These are phyloP conservation scores for Choloepus hoffmanni DNA, from an alignment of 2,113 vertebrate genomes.

Conservation along the genomic window DNA sequence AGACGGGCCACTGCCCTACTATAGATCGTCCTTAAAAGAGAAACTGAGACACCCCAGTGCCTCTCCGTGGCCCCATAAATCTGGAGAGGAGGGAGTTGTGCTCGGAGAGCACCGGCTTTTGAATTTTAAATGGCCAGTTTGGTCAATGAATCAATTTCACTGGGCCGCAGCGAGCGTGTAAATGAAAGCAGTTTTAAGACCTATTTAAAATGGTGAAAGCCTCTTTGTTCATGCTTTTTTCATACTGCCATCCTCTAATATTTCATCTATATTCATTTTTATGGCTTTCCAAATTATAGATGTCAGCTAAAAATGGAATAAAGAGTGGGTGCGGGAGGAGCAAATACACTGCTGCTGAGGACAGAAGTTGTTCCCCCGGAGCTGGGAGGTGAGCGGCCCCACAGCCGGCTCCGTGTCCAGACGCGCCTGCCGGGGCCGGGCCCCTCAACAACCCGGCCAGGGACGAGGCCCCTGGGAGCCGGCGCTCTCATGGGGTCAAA, in stretches of 20 bases:
- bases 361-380: rapidly evolving
- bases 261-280: slow-evolving; percentile 72
- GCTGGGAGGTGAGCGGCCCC: rapidly evolving
- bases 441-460: rapidly evolving
- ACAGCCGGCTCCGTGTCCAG: too few relatives aligned
- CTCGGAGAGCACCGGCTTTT: slow-evolving; percentile 49
- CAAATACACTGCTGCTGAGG: rapidly evolving
- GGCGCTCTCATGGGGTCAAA: rapidly evolving
- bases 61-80: slow-evolving; percentile 50
- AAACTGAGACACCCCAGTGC: slow-evolving; percentile 10
- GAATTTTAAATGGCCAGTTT: slow-evolving; percentile 79
- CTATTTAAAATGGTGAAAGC: slow-evolving; percentile 33
- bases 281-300: slow-evolving; percentile 67
- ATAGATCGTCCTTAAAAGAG: slow-evolving; percentile 64
- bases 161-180: not conserved
- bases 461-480: rapidly evolving
- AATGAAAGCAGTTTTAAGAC: slow-evolving; percentile 52
- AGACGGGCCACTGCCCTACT: slow-evolving; percentile 46
- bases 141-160: slow-evolving; percentile 74
- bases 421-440: rapidly evolving
- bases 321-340: not conserved
- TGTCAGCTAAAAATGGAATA: slow-evolving; percentile 29
- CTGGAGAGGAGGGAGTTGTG: not conserved
- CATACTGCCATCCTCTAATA: slow-evolving; percentile 18
- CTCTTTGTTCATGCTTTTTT: slow-evolving; percentile 61